phyloP scores from a whole-genome alignment of 1,140 invertebrate genomes.

The Mamestra configurata region DNA sequence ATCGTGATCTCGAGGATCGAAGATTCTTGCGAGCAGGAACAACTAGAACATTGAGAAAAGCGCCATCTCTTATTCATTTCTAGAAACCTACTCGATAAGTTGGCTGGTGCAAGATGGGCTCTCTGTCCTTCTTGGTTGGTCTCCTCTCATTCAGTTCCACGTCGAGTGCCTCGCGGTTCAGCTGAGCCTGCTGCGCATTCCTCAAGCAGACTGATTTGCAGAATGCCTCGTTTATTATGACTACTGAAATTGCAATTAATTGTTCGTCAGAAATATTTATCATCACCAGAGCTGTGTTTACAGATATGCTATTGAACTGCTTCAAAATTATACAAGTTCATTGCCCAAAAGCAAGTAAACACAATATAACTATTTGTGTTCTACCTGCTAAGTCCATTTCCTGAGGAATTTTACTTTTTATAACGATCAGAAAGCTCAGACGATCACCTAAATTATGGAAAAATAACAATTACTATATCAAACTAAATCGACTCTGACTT shows the following conservation, averaged over 20 bases:
- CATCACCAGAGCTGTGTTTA: too few relatives aligned
- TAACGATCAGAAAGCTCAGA: too few relatives aligned
- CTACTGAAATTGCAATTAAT: conserved; percentile 66
- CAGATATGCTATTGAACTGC: too few relatives aligned
- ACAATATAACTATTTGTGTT: too few relatives aligned
- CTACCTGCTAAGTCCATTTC: too few relatives aligned
- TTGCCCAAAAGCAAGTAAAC: too few relatives aligned
- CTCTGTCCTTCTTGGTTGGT: conserved; percentile 44
- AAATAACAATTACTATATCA: too few relatives aligned
- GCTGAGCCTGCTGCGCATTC: conserved; percentile 60
- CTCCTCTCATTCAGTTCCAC: conserved; percentile 74
- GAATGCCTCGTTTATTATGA: conserved; percentile 76
- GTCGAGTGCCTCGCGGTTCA: conserved; percentile 56
- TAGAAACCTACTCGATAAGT: background rate
- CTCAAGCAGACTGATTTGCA: conserved; percentile 73
- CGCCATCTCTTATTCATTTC: conserved; percentile 45
- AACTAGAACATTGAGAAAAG: background rate
- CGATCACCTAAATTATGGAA: too few relatives aligned
- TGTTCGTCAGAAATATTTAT: too few relatives aligned
- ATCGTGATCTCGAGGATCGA: background rate
- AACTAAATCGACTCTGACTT: too few relatives aligned
- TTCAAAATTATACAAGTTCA: too few relatives aligned
- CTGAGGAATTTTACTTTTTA: too few relatives aligned
- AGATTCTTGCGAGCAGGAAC: background rate
- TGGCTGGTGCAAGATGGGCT: background rate